A percentile compares a stretch with the other conserved stretches of the same genome.
Conservation (phyloP, 2,888 invertebrate genomes). For the Ptycholaimellus sp. region DNA sequence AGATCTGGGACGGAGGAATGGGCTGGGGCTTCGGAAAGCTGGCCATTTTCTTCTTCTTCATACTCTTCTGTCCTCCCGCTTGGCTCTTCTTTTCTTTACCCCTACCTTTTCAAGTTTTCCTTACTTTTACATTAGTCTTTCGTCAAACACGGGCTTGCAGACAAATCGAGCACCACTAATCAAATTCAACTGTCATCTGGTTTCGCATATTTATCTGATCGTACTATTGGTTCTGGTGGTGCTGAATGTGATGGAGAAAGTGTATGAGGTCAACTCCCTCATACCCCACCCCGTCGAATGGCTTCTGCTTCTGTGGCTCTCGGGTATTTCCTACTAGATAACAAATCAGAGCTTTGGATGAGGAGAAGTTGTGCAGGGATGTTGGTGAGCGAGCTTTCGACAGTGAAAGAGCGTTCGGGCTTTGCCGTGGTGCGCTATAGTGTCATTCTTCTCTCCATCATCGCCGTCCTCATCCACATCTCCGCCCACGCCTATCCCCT, state of each 20-base stretch:
- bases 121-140: not conserved
- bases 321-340: no score
- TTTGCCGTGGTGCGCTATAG: slow-evolving; percentile 21
- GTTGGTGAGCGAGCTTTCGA: slow-evolving; percentile 78
- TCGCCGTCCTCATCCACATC: not conserved
- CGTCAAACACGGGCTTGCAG: not conserved
- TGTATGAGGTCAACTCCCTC: slow-evolving; percentile 14
- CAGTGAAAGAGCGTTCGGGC: slow-evolving; percentile 73
- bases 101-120: not conserved
- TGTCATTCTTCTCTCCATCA: slow-evolving; percentile 12
- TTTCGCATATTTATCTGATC: no score
- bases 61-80: slow-evolving; percentile 76
- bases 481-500: not conserved
- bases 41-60: slow-evolving; percentile 66
- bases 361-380: no score
- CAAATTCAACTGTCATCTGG: no score
- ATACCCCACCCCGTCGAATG: slow-evolving; percentile 21
- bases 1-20: slow-evolving; percentile 88
- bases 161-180: no score
- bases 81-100: slow-evolving; percentile 30
- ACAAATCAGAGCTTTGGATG: no score
- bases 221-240: no score
- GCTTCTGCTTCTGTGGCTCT: slow-evolving; percentile 21
- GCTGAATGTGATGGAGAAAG: slow-evolving; percentile 3
- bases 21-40: slow-evolving; percentile 89